phyloP scores from a whole-genome alignment of 1,140 invertebrate species.

The Phymastichus coffea region DNA sequence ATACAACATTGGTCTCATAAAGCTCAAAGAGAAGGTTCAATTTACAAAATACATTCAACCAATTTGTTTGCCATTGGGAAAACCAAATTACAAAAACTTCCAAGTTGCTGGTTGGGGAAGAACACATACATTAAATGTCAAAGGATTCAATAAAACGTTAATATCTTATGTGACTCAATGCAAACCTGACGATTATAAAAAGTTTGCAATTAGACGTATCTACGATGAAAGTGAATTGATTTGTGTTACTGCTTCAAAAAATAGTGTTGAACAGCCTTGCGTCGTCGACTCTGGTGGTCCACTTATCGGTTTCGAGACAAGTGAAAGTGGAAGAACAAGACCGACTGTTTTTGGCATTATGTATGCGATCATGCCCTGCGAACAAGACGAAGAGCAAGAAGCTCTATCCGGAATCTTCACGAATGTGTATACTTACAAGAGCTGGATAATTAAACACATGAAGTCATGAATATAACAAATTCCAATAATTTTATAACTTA shows the following conservation, averaged over 20 bases:
- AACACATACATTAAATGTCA: not conserved
- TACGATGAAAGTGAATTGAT: not conserved
- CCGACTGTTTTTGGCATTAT: not conserved
- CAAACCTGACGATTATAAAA: too few relatives aligned
- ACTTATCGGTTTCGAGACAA: not conserved
- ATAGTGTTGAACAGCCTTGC: not conserved
- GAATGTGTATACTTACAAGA: not conserved
- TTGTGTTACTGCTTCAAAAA: not conserved
- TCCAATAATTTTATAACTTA: too few relatives aligned
- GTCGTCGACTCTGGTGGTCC: slow-evolving; percentile 5
- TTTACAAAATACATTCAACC: not conserved
- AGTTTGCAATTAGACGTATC: too few relatives aligned
- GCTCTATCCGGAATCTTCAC: not conserved
- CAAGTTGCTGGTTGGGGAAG: not conserved
- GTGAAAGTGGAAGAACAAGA: not conserved
- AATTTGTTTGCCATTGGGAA: not conserved
- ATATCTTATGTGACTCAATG: too few relatives aligned
- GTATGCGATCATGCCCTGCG: not conserved
- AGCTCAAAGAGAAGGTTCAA: not conserved
- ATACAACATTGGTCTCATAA: not conserved
- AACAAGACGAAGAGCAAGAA: too few relatives aligned
- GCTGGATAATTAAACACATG: slow-evolving; percentile 1
- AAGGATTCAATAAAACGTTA: too few relatives aligned
- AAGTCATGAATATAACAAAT: too few relatives aligned
- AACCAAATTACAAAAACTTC: not conserved